Evolutionary conservation across 2,888 invertebrate species (phyloP).

Genomic region (Biston betularia): DNA sequence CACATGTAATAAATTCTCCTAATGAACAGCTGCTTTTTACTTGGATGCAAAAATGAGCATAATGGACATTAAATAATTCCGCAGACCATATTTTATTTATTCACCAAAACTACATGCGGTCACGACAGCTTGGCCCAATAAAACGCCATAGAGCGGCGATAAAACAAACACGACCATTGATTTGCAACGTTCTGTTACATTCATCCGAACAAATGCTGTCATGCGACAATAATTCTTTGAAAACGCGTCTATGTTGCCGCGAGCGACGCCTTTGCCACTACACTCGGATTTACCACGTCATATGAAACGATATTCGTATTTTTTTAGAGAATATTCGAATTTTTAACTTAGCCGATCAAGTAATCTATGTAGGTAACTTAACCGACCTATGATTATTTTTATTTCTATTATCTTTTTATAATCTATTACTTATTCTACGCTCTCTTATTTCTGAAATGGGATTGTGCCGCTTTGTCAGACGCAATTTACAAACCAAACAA

Average conservation of each 20-base stretch:
- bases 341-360: slow-evolving; percentile 26
- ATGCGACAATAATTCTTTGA: slow-evolving; percentile 74
- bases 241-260: slow-evolving; percentile 67
- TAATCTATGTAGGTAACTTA: no score
- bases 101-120: slow-evolving; percentile 32
- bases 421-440: slow-evolving; percentile 29
- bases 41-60: slow-evolving; percentile 7
- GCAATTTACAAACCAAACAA: slow-evolving; percentile 64
- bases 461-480: slow-evolving; percentile 54
- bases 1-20: slow-evolving; percentile 40
- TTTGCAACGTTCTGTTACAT: slow-evolving; percentile 65
- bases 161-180: slow-evolving; percentile 60
- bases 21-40: slow-evolving; percentile 23
- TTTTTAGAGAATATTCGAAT: slow-evolving; percentile 58
- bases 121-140: slow-evolving; percentile 23
- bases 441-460: slow-evolving; percentile 46
- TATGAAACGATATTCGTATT: slow-evolving; percentile 57
- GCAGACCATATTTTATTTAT: slow-evolving; percentile 16
- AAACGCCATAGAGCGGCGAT: slow-evolving; percentile 38
- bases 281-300: slow-evolving; percentile 72
- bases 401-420: no score
- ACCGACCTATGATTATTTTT: no score
- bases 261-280: slow-evolving; percentile 57
- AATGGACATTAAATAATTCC: slow-evolving; percentile 17
- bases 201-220: slow-evolving; percentile 61